Evolutionary conservation across 2,888 invertebrate genomes (phyloP), one percentile per base, ranked within the genome.

Genomic region (Watsonalla cultraria): DNA sequence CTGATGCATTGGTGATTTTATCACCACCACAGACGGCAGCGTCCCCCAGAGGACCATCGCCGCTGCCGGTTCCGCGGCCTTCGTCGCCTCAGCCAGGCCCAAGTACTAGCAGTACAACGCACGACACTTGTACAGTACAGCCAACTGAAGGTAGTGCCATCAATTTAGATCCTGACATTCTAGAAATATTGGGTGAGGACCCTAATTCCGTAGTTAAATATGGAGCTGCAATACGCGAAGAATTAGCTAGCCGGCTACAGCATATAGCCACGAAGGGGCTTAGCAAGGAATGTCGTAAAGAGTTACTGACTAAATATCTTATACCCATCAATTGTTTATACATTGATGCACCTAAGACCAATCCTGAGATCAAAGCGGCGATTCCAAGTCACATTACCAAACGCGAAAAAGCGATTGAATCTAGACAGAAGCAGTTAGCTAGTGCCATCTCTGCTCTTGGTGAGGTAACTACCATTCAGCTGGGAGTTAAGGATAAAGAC

Each of bases 371-470:
- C 9, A 61, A 59, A 45, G 62, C 60, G 0, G 64, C 65, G 0
- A 24, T 67, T 2, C 51, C 65, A 2, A 64, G 66, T n/a, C 0
- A 33, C 0, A 46, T 61, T 0, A 11, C 56, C 0, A 66, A 68
- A 24, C 37, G 61, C 7, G 68, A 70, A 45, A 62, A 60, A n/a
- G 60, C 39, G 0, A 65, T 69, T 7, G 62, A 64, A 46, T 6
- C n/a, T 2, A 63, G 56, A 58, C 71, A 70, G 54, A 65, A 60
- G 46, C 65, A 64, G 39, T 7, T 66, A 5, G 54, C 60, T 6
- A 45, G 51, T 4, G 65, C 62, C 6, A 58, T 66, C 4, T 46
- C 66, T 0, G 55, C 60, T 35, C 24, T 66, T 8, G 55, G 58
- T 8, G 51, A 61, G 15, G 58, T 58, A 8, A 7, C 8, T 7